A percentile compares a stretch with the other conserved stretches of the same genome.
phyloP scores from a whole-genome alignment of 2,888 invertebrate species.

The Pristionchus maxplancki region DNA sequence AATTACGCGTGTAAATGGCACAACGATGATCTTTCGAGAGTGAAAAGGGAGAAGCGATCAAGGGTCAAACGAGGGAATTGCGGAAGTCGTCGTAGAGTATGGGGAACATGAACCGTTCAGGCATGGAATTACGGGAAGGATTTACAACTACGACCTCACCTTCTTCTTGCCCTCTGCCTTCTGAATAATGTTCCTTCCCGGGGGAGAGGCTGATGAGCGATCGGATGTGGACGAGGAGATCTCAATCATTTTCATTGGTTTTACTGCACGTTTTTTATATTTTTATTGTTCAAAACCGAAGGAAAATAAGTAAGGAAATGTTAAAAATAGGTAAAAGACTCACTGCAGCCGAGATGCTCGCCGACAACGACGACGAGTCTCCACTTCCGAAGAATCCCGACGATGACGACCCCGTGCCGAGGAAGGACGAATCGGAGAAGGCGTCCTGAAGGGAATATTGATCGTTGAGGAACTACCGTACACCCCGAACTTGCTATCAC shows the following conservation, averaged over 20 bases:
- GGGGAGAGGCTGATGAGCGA: slow-evolving; percentile 46
- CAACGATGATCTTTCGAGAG: background rate
- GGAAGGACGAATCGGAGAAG: slow-evolving; percentile 32
- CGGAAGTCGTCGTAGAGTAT: background rate
- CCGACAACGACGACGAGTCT: background rate
- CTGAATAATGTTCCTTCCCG: slow-evolving; percentile 37
- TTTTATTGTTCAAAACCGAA: background rate
- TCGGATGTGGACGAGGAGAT: slow-evolving; percentile 44
- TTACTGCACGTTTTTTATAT: background rate
- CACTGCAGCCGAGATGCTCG: slow-evolving; percentile 25
- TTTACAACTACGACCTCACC: background rate
- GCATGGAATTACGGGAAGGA: too few species aligned
- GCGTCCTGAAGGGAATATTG: background rate
- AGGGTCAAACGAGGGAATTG: background rate
- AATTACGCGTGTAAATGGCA: background rate
- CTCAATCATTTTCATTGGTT: background rate
- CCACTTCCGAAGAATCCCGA: slow-evolving; percentile 27
- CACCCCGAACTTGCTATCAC: too few species aligned
- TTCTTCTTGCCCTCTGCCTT: slow-evolving; percentile 40
- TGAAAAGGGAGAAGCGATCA: background rate
- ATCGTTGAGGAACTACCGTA: background rate
- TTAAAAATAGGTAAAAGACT: too few species aligned
- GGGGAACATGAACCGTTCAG: too few species aligned
- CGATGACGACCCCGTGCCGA: background rate
- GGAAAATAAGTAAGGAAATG: too few species aligned